phyloP scores from a whole-genome alignment of 2,797 vertebrate genomes.

The Neosilurus hyrtlii region DNA sequence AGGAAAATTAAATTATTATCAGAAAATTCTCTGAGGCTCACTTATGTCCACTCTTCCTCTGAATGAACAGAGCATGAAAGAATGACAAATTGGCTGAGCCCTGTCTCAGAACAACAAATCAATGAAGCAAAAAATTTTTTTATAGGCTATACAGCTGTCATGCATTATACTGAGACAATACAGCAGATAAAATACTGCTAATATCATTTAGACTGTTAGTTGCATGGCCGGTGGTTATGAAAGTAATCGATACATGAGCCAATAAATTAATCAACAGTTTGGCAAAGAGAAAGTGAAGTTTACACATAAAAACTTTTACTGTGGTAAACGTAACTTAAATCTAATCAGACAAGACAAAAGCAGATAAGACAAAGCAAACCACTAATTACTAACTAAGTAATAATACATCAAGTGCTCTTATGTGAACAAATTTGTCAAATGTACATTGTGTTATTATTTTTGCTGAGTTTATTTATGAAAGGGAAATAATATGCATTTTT shows the following conservation, averaged over 20 bases:
- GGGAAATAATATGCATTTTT: no score
- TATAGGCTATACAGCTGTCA: slow-evolving; percentile 17
- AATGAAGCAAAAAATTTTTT: slow-evolving; percentile 29
- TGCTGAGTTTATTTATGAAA: no score
- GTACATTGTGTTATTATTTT: no score
- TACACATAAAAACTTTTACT: no score
- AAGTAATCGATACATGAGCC: slow-evolving; percentile 3
- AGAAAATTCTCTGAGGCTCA: not conserved
- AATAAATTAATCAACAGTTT: not conserved
- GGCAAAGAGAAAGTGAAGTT: not conserved
- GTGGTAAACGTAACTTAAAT: no score
- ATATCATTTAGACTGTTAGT: not conserved
- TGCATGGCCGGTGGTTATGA: not conserved
- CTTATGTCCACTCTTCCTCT: no score
- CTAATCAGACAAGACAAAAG: no score
- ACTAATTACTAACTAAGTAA: no score
- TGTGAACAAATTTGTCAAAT: no score
- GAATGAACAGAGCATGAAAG: slow-evolving; percentile 9
- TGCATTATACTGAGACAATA: not conserved
- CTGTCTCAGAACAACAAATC: slow-evolving; percentile 29
- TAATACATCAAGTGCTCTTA: no score
- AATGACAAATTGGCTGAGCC: slow-evolving; percentile 22
- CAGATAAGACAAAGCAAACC: no score
- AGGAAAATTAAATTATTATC: not conserved
- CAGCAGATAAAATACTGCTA: not conserved